Evolutionary conservation across 2,888 invertebrate genomes (phyloP), one percentile per base, ranked within the genome.

Genomic region (Nymphalis urticae): DNA sequence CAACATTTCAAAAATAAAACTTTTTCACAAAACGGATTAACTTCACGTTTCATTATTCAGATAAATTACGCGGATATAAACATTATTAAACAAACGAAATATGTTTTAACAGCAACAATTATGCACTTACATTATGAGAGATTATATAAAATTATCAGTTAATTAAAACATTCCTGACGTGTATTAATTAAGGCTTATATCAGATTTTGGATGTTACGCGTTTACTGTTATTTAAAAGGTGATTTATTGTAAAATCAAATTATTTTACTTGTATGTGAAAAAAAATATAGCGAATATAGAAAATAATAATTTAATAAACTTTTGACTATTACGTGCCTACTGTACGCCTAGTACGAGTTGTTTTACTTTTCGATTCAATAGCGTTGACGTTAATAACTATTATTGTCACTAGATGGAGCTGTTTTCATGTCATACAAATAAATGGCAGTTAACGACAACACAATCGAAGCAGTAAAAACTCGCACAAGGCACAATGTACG

Each of bases 131-230:
- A 56, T 62, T 36, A 69, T 62, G 68, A 72, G 47, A 48, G 63
- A 56, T 66, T 27, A 70, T 66, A 53, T 56, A 66, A 60, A 70
- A 68, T 63, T 68, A 60, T 59, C 68, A 51, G 32, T 66, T 66
- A 64, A 68, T 72, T 68, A 64, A 70, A 68, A 70, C 68, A 58
- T 63, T 70, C 61, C 62, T 60, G 42, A 4, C 42, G 32, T 67
- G 53, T 70, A 65, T 72, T 67, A 72, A 72, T 73, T 63, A 73
- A 70, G 62, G 70, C 61, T 72, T 70, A 73, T 68, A 67, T 53
- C 62, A 63, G 66, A 60, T 64, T 65, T 64, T 66, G 70, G 64
- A 61, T 60, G 68, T 68, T 67, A 64, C 48, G n/a, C 63, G 68
- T 48, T 64, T 61, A 62, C 24, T 17, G n/a, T n/a, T n/a, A 67